A percentile compares a stretch with the other conserved stretches of the same genome.
phyloP scores from a whole-genome alignment of 1,140 invertebrate genomes.

The Aethina tumida region DNA sequence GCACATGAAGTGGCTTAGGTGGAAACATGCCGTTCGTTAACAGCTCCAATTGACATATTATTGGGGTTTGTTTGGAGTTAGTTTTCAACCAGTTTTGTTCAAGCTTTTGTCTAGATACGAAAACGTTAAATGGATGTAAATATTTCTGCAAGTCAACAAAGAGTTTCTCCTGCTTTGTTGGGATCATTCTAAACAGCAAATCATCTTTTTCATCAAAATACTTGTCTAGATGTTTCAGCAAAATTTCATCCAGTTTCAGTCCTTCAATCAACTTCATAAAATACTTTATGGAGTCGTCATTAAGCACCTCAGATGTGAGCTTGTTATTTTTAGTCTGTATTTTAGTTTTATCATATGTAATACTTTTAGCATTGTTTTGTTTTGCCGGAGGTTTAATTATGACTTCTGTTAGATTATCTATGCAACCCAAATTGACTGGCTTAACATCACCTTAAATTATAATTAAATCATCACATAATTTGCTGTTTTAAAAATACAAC shows the following conservation, averaged over 20 bases:
- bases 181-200: constrained; percentile 16
- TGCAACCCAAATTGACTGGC: constrained; percentile 24
- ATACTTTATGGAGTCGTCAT: no score
- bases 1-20: constrained; percentile 16
- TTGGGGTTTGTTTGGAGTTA: constrained; percentile 4
- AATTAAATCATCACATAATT: no score
- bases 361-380: constrained; percentile 5
- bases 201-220: no score
- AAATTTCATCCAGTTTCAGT: no score
- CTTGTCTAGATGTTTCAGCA: no score
- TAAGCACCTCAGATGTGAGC: no score
- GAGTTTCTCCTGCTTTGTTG: constrained; percentile 9
- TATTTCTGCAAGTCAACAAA: constrained; percentile 6
- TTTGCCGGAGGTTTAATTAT: constrained; percentile 20
- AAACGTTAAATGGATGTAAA: constrained; percentile 19
- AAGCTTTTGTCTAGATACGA: constrained; percentile 13
- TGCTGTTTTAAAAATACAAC: constrained; percentile 8
- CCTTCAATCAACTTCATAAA: no score
- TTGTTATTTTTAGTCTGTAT: no score
- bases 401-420: constrained; percentile 33
- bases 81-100: constrained; percentile 5
- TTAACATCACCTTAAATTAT: constrained; percentile 29
- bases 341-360: no score
- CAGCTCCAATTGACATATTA: constrained; percentile 12
- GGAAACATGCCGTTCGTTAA: constrained; percentile 8